These are phyloP conservation scores for Gracilinanus agilis DNA, from an alignment of 2,113 vertebrate genomes.

Conservation along the genomic window DNA sequence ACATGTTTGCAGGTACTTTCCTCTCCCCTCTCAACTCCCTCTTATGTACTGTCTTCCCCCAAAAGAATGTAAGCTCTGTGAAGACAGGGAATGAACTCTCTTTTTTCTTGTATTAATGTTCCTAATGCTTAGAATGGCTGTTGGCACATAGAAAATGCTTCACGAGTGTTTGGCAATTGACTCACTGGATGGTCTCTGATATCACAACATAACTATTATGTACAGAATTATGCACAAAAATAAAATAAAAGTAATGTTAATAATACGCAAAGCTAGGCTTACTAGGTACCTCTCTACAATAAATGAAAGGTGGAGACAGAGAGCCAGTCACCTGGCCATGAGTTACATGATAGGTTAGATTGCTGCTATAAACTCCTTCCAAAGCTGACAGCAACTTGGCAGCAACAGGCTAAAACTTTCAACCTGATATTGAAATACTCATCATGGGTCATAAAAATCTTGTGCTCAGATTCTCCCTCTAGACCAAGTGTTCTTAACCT, in stretches of 20 bases:
- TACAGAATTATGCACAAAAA: not conserved
- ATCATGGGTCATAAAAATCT: not conserved
- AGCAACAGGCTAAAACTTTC: not conserved
- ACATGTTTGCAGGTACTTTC: not conserved
- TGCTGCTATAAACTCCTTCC: not conserved
- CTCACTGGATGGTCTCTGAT: not conserved
- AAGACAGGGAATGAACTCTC: not conserved
- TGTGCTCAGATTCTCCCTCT: not conserved
- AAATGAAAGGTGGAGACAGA: not conserved
- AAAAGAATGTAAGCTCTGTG: not conserved
- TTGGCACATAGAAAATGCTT: not conserved
- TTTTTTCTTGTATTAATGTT: not conserved
- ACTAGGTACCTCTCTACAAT: not conserved
- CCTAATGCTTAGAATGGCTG: not conserved
- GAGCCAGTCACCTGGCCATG: not conserved
- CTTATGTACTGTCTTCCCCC: not conserved
- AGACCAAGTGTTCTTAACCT: not conserved
- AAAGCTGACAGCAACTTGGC: not conserved
- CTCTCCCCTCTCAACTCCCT: not conserved
- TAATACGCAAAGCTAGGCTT: not conserved
- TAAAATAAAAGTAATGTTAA: not conserved
- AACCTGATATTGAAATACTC: not conserved
- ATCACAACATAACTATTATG: not conserved
- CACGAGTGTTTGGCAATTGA: not conserved
- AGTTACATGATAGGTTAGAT: not conserved